Evolutionary conservation across 23 tunicate genomes (phyloP).

Genomic region (Trididemnum nubilum): DNA sequence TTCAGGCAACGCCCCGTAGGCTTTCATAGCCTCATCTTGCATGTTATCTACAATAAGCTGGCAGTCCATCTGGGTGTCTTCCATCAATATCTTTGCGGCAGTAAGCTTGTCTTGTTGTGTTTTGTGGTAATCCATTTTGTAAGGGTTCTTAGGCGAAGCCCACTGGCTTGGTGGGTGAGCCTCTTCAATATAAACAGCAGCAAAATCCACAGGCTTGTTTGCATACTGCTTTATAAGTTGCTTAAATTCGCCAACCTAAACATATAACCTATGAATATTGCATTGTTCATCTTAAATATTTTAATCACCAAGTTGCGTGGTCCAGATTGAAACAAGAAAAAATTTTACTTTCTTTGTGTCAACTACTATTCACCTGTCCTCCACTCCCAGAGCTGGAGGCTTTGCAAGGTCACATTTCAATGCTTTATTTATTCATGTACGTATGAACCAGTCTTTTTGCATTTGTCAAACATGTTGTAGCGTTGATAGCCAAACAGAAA

Average conservation of each 20-base stretch:
- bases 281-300: no score
- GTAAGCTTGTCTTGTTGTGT: conserved; percentile 16
- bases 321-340: no score
- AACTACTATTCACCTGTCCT: no score
- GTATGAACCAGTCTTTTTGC: no score
- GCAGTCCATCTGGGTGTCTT: conserved; percentile 21
- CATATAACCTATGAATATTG: no score
- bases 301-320: no score
- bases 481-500: no score
- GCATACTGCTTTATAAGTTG: conserved; percentile 36
- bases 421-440: no score
- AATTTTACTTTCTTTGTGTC: no score
- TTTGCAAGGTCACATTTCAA: no score
- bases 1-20: conserved; percentile 64
- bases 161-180: conserved; percentile 51
- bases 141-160: conserved; percentile 22
- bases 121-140: conserved; percentile 20
- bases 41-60: conserved; percentile 49
- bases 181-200: conserved; percentile 51
- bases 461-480: no score
- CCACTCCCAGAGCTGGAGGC: no score
- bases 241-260: conserved; percentile 30
- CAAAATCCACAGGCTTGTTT: conserved; percentile 42
- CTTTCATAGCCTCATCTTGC: conserved; percentile 42
- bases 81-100: conserved; percentile 41